Conservation (phyloP, 2,888 invertebrate species). For the Hartigia nigra region DNA sequence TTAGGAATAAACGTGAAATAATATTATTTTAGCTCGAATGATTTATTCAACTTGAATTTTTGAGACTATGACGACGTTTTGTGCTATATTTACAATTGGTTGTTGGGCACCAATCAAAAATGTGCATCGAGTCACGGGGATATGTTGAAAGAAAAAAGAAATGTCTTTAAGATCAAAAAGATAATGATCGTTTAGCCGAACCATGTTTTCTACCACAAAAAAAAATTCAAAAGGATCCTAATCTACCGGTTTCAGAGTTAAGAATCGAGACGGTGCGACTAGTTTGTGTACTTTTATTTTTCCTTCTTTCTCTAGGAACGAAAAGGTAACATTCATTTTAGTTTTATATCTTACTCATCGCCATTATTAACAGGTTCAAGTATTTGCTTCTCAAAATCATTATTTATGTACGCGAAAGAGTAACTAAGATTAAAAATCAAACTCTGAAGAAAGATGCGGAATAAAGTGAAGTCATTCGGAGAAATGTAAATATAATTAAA, state of each 20-base stretch:
- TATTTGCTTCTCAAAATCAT: no score
- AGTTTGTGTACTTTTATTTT: no score
- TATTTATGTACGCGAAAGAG: no score
- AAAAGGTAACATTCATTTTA: slow-evolving; percentile 17
- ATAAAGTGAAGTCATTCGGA: not conserved
- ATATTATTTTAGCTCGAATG: not conserved
- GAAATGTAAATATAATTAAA: slow-evolving; percentile 10
- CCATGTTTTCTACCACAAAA: not conserved
- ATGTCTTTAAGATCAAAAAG: slow-evolving; percentile 37
- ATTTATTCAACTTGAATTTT: not conserved
- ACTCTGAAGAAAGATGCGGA: not conserved
- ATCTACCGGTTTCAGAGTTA: not conserved
- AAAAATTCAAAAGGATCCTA: not conserved
- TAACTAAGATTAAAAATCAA: not conserved
- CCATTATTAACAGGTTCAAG: no score
- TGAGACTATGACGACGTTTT: not conserved
- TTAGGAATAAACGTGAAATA: not conserved
- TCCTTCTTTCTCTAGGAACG: not conserved
- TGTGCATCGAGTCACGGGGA: not conserved
- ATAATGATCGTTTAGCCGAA: slow-evolving; percentile 43
- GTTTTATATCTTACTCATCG: no score
- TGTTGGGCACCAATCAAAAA: not conserved
- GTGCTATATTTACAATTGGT: not conserved
- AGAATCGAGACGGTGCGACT: not conserved
- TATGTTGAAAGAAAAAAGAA: slow-evolving; percentile 10